Conservation (phyloP, 2,797 vertebrate species). For the Falco novaeseelandiae region DNA sequence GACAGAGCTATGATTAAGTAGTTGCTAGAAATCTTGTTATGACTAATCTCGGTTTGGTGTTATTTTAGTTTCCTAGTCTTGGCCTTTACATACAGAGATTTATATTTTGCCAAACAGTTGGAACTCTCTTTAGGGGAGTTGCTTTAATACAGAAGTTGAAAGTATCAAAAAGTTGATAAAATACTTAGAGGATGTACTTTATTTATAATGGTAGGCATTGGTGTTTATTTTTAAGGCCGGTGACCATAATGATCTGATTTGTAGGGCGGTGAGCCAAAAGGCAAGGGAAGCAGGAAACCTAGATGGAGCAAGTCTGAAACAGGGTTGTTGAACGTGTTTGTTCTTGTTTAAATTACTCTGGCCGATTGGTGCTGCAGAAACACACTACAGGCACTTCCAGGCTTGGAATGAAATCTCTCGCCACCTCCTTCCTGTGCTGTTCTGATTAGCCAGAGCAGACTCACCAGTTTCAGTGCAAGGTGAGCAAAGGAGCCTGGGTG, state of each 20-base stretch:
- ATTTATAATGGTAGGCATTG: not conserved
- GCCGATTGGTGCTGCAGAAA: not conserved
- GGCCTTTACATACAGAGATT: not conserved
- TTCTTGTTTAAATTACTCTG: conserved; percentile 38
- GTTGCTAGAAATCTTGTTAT: conserved; percentile 57
- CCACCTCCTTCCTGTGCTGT: not conserved
- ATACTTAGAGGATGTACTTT: not conserved
- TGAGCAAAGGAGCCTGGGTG: not conserved
- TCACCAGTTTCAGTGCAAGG: not conserved
- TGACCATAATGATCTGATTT: not conserved
- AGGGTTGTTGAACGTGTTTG: conserved; percentile 17
- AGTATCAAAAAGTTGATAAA: not conserved
- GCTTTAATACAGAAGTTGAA: not conserved
- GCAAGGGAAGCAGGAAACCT: conserved; percentile 46
- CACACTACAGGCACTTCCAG: not conserved
- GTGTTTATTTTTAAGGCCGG: conserved; percentile 30
- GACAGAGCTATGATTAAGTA: conserved; percentile 51
- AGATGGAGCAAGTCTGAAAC: conserved; percentile 11
- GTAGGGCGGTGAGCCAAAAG: conserved; percentile 46
- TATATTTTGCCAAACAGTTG: not conserved
- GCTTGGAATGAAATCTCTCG: not conserved
- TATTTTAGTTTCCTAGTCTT: conserved; percentile 37
- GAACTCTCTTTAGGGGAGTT: not conserved
- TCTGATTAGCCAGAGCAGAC: not conserved
- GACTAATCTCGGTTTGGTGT: conserved; percentile 47